Conservation (phyloP, 2,888 invertebrate species). For the Ophonus ardosiacus region DNA sequence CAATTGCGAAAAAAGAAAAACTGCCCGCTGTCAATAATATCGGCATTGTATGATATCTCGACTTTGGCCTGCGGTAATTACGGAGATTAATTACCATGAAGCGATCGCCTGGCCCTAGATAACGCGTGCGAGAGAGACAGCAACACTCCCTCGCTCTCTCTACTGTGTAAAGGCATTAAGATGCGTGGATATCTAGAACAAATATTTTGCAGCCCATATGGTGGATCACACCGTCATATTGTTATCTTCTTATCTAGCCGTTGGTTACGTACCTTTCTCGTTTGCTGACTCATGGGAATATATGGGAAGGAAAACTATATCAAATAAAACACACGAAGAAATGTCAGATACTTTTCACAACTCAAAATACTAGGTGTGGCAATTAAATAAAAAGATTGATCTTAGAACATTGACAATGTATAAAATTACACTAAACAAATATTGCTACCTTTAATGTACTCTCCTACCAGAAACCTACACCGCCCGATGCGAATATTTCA, state of each 20-base stretch:
- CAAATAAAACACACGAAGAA: no score
- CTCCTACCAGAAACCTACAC: no score
- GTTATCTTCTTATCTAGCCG: constrained; percentile 67
- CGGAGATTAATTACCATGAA: constrained; percentile 53
- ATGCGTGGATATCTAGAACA: constrained; percentile 68
- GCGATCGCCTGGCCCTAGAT: constrained; percentile 41
- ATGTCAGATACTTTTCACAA: no score
- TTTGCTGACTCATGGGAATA: constrained; percentile 11
- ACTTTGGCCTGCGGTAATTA: constrained; percentile 60
- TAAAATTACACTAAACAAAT: no score
- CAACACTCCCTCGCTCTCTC: not conserved
- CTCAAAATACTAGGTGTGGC: no score
- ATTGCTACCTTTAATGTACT: no score
- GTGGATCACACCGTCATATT: constrained; percentile 67
- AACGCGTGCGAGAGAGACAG: constrained; percentile 40
- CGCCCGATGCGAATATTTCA: no score
- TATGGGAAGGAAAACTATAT: not conserved
- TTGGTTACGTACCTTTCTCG: not conserved
- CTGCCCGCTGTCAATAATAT: constrained; percentile 25
- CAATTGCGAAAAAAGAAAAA: constrained; percentile 11
- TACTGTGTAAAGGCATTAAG: constrained; percentile 69
- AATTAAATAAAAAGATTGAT: no score
- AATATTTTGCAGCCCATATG: constrained; percentile 70
- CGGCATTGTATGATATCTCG: constrained; percentile 31
- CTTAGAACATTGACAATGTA: no score